Conservation (phyloP, 2,797 vertebrate species). For the Enoplosus armatus region DNA sequence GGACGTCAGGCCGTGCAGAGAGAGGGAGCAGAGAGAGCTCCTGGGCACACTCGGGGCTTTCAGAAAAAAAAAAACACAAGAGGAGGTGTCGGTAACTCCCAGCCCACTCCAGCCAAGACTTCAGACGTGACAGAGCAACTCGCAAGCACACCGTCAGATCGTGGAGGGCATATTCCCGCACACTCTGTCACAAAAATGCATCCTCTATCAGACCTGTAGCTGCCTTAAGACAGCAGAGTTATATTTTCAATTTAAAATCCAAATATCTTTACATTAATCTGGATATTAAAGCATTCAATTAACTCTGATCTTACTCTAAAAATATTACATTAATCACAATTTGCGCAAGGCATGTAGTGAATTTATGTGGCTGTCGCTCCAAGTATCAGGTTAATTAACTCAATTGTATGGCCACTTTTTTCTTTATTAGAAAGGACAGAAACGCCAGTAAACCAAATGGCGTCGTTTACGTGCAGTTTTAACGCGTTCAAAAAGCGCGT, state of each 20-base stretch:
- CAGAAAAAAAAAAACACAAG: constrained; percentile 44
- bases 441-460: constrained; percentile 36
- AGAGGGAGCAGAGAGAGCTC: constrained; percentile 55
- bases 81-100: constrained; percentile 84
- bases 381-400: neutral
- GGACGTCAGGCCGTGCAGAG: constrained; percentile 75
- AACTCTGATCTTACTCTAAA: neutral
- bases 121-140: constrained; percentile 68
- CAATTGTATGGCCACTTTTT: neutral
- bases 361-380: neutral
- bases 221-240: neutral
- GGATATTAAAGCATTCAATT: neutral
- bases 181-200: constrained; percentile 4
- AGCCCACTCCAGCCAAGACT: constrained; percentile 72
- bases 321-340: neutral
- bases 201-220: neutral
- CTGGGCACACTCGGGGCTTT: constrained; percentile 77
- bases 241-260: neutral
- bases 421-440: neutral
- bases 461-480: neutral
- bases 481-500: constrained; percentile 8
- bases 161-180: constrained; percentile 30
- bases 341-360: neutral
- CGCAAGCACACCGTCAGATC: constrained; percentile 56
- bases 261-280: neutral